Evolutionary conservation across 1,140 invertebrate genomes (phyloP).

Genomic region (Druon quercuslanigerum): DNA sequence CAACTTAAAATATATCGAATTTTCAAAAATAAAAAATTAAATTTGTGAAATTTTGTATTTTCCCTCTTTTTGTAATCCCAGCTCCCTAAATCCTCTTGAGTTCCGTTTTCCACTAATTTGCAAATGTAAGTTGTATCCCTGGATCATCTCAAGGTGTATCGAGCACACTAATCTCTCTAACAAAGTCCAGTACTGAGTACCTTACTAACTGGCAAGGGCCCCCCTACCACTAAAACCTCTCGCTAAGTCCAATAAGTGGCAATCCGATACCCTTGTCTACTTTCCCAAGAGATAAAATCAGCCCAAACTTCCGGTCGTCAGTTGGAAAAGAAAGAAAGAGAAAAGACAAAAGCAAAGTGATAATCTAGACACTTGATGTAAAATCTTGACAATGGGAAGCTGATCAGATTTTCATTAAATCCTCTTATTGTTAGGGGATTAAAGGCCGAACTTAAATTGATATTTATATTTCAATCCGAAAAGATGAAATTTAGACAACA

Average conservation of each 20-base stretch:
- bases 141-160: background rate
- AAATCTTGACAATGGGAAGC: background rate
- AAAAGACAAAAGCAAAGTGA: background rate
- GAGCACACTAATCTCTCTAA: conserved; percentile 53
- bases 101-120: conserved; percentile 5
- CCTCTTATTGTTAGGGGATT: background rate
- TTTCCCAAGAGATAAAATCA: conserved; percentile 57
- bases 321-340: background rate
- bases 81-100: too few species aligned
- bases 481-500: too few species aligned
- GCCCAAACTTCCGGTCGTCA: conserved; percentile 34
- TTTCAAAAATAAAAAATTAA: too few species aligned
- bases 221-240: conserved; percentile 15
- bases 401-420: background rate
- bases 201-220: conserved; percentile 25
- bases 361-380: background rate
- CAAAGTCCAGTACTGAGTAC: conserved; percentile 43
- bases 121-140: background rate
- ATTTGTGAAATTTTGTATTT: too few species aligned
- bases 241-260: conserved; percentile 56
- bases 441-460: too few species aligned
- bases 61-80: too few species aligned
- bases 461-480: too few species aligned
- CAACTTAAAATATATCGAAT: too few species aligned
- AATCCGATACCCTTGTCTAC: conserved; percentile 58